These are phyloP conservation scores for Python bivittatus DNA, from an alignment of 2,113 vertebrate species.

Conservation along the genomic window DNA sequence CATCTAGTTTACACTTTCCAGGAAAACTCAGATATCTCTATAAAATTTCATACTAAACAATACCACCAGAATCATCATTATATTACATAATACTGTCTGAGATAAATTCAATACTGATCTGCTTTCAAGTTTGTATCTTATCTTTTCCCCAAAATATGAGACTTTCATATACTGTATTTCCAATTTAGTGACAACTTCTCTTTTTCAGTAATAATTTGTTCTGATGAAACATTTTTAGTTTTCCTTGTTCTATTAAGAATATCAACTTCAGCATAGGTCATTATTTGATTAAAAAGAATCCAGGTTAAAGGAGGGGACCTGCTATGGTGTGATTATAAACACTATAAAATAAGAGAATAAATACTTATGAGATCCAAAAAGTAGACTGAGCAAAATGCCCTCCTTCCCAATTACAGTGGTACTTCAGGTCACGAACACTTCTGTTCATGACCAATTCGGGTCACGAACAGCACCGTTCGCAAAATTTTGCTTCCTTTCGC, in stretches of 20 bases:
- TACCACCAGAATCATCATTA: background rate
- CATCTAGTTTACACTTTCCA: background rate
- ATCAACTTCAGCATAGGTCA: constrained; percentile 5
- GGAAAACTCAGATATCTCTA: background rate
- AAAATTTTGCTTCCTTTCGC: too few relatives aligned
- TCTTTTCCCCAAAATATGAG: background rate
- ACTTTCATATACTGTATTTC: constrained; percentile 36
- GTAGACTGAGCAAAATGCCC: background rate
- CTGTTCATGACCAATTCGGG: too few relatives aligned
- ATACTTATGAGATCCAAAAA: background rate
- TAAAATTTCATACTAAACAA: background rate
- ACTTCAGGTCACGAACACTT: too few relatives aligned
- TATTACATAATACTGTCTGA: background rate
- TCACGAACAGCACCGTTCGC: too few relatives aligned
- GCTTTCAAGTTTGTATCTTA: background rate
- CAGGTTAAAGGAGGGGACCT: background rate
- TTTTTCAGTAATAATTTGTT: constrained; percentile 24
- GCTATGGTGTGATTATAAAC: background rate
- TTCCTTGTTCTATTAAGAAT: constrained; percentile 9
- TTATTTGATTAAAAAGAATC: constrained; percentile 35
- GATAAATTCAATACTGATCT: background rate
- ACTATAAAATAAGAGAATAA: constrained; percentile 7
- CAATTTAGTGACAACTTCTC: constrained; percentile 10
- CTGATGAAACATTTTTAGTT: constrained; percentile 30
- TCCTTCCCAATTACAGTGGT: background rate